Conservation (phyloP, 1,140 invertebrate species). For the Plutomurus gul region DNA sequence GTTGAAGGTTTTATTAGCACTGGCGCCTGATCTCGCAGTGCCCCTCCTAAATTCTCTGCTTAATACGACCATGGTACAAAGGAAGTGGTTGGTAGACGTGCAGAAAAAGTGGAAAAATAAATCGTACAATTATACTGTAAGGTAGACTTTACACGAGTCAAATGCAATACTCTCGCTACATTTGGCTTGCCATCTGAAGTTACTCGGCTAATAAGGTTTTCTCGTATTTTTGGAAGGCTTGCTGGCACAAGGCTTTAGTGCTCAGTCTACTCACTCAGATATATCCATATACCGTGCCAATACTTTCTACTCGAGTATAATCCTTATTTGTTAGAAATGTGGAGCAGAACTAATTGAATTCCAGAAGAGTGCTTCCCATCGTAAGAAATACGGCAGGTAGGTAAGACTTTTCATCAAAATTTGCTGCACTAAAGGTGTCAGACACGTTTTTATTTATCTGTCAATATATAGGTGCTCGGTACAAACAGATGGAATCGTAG, state of each 20-base stretch:
- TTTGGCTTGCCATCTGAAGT: not conserved
- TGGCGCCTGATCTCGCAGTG: too few species aligned
- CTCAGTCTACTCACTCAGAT: not conserved
- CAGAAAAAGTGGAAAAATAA: too few species aligned
- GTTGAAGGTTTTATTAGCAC: not conserved
- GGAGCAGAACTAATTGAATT: slow-evolving; percentile 12
- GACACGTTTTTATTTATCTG: too few species aligned
- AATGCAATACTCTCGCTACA: not conserved
- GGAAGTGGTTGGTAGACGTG: too few species aligned
- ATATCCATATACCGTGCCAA: not conserved
- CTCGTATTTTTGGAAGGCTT: not conserved
- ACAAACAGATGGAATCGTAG: not conserved
- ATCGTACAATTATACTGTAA: slow-evolving; percentile 4
- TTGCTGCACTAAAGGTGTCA: not conserved
- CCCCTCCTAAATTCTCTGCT: too few species aligned
- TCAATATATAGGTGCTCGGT: too few species aligned
- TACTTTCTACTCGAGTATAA: too few species aligned
- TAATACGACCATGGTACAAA: too few species aligned
- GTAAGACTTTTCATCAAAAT: not conserved
- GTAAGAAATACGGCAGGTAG: not conserved
- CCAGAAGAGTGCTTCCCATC: not conserved
- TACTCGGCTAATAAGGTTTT: not conserved
- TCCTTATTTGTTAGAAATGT: too few species aligned
- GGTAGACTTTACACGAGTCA: not conserved
- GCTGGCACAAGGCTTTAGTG: not conserved